Evolutionary conservation across 2,113 vertebrate genomes (phyloP), one percentile per base, ranked within the genome.

Genomic region (Clupea harengus): DNA sequence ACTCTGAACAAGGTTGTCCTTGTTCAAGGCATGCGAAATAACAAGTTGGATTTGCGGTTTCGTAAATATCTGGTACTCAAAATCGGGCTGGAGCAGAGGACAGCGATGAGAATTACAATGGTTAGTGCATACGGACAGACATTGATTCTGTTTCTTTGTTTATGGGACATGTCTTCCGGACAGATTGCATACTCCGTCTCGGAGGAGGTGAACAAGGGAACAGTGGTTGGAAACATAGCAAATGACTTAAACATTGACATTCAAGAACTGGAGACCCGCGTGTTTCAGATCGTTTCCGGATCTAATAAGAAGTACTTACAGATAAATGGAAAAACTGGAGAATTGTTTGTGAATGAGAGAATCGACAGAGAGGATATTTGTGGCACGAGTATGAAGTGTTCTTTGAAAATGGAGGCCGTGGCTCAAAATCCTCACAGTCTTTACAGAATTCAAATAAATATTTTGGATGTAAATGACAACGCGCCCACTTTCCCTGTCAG

Each of bases 391-490:
- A 67, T 86, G 32, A 94, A 92, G 88, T 96, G 95, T 84, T 89
- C 89, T 84, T 85, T 96, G 78, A 93, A 94, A 78, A 75, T 95
- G 47, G 93, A 96, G 60, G 91, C 91, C 0, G 54, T 92, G 32
- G 44, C 92, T 45, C 89, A 87, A 44, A 91, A 94, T 25, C 95
- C 95, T 4, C 91, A 92, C 22, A 90, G 86, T 15, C 90, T 95
- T 0, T 92, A 94, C 83, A 92, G 93, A 82, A 89, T 95, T 52
- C 94, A 95, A 88, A 84, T 96, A 8, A 87, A 91, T 13, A 88
- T 96, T 54, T 64, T 87, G 81, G 95, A 96, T 82, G 86, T 95
- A 0, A 96, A 96, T 85, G 95, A 95, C 57, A 94, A 96, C 85
- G 84, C 89, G 0, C 95, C 95, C 0, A 50, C 45, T 64, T 95